Base-by-base conservation (phyloP, 1,140 invertebrate species). In the Subanguina moxae region DNA sequence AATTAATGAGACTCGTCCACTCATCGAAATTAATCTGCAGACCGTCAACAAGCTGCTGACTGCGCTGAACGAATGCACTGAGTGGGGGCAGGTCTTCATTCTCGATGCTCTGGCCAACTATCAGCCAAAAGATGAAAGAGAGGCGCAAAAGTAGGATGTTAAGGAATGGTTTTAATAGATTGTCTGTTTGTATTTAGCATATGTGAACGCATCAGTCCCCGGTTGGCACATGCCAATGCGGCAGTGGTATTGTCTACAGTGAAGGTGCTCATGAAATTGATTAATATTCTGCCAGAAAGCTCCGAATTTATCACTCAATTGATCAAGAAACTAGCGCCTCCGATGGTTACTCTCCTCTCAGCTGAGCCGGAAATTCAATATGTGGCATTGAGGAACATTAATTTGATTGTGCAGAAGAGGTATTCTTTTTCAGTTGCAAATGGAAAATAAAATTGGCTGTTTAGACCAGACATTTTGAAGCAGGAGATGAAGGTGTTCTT, bases 401-500 rank as follows among this genome's bases (percentile, higher is more conserved):
- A 98, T 85, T 86, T 99, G 1, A 97, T 99, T 76, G 95, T 99
- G 21, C 96, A 99, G 84, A 99, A 99, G 83, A 87, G 84, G 86
- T 86, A 65, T 30, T 15, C 19, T 43, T 62, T 62, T 21, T 3
- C 3, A 23, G 9, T 25, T 21, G 3, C 1, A 64, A 62, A 19
- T 57, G n/a, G 45, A 25, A 21, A 65, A 27, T 19, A 7, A 62
- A 19, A 8, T 62, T 64, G n/a, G 7, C 27, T 64, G 3, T 83
- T 28, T 71, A 87, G 95, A 63, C 92, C 94, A 0, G 95, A 98
- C 71, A 97, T 99, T 73, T 84, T 99, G n/a, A 98, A 98, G 83
- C 94, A 98, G 80, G 96, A 99, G 85, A 98, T 99, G 94, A 99
- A 98, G 87, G 95, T 93, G 30, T 99, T 99, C 85, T 99, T 99